Conservation (phyloP, 92 coral and sea anemone species). For the Porites lobata region DNA sequence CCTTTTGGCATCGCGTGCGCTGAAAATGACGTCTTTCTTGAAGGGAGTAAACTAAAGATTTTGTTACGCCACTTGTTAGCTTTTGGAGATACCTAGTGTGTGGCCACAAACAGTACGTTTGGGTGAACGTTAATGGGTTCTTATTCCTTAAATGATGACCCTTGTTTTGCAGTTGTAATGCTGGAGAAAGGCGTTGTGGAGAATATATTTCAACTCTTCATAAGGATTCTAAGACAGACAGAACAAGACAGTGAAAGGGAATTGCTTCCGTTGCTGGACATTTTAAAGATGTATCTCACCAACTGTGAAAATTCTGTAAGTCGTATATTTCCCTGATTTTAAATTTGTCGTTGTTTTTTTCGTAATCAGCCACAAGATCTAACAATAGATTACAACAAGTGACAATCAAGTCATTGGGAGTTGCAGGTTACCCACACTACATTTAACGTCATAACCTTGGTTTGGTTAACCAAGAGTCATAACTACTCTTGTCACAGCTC, state of each 20-base stretch:
- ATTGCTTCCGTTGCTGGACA: slow-evolving; percentile 24
- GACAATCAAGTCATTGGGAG: neutral
- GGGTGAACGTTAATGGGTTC: no score
- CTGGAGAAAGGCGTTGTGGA: slow-evolving; percentile 22
- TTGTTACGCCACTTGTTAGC: no score
- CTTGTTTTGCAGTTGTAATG: slow-evolving; percentile 18
- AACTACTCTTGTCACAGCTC: no score
- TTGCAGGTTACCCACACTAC: no score
- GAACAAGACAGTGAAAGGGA: slow-evolving; percentile 7
- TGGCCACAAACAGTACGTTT: no score
- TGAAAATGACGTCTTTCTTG: no score
- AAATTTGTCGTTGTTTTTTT: neutral
- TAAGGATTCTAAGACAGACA: slow-evolving; percentile 41
- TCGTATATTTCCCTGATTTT: neutral
- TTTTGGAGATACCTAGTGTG: no score
- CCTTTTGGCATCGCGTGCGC: no score
- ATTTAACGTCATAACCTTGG: no score
- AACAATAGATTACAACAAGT: neutral
- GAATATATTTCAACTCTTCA: slow-evolving; percentile 39
- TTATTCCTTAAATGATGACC: no score
- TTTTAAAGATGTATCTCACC: slow-evolving; percentile 20
- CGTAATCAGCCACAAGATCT: neutral
- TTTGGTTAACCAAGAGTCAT: no score
- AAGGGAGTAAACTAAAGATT: no score
- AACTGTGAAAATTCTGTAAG: slow-evolving; percentile 38